Base-by-base conservation (phyloP, 2,113 vertebrate genomes). In the Vidua chalybeata region DNA sequence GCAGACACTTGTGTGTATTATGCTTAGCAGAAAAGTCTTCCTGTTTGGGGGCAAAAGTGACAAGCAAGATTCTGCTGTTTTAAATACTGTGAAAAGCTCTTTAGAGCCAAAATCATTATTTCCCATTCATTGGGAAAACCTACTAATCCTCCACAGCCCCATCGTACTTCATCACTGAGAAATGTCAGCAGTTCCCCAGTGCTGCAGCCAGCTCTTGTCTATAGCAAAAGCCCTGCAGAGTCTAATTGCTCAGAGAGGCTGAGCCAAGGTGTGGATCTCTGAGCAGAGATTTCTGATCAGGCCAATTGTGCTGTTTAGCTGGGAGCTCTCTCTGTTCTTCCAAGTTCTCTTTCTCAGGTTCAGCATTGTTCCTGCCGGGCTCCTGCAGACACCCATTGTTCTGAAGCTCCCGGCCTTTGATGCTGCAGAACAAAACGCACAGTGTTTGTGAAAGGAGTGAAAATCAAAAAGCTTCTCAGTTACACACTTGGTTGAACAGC, bases 311-410 rank as follows among this genome's bases (percentile, higher is more conserved):
- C 67, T 72, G 81, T n/a, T 88, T 52, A 88, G 78, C 54, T 39
- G 75, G 94, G 85, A 96, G 96, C 86, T 89, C 95, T 91, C 76
- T 68, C 92, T 96, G 96, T 96, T 96, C 95, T 93, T 83, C 59
- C 68, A 92, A 84, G 93, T 83, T 52, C 82, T 69, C 52, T 78
- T 80, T 86, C 77, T 74, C 71, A 46, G 66, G 94, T 75, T 87
- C 1, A 61, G 68, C 96, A 96, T 97, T 97, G 97, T 97, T 97
- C 73, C 77, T 4, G 4, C 51, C 3, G 30, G 54, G 71, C 94
- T 95, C 77, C 74, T 62, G 71, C 88, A 89, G 89, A 31, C 1
- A 0, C 80, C 80, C 86, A 96, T 97, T 97, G 97, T 97, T 94
- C 89, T 20, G 7, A 5, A 78, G 90, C 88, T 92, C 84, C 73